These are phyloP conservation scores for Piliocolobus tephrosceles DNA, from an alignment of 2,113 vertebrate species.

Conservation along the genomic window DNA sequence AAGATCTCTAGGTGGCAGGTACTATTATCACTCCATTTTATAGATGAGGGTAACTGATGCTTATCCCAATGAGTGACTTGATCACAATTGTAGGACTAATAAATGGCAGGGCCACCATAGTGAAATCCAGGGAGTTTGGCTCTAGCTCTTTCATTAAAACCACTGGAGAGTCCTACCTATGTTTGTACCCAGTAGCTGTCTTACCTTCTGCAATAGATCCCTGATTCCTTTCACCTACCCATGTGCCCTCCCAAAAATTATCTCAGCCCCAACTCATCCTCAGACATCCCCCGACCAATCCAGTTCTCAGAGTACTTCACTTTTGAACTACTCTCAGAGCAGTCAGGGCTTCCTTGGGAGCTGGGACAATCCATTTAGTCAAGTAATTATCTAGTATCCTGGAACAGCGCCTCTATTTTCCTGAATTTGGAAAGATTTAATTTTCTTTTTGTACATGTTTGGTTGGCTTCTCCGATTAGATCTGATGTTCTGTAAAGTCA, in stretches of 20 bases:
- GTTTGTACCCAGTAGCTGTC: neutral
- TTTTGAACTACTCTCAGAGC: neutral
- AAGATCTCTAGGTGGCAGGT: neutral
- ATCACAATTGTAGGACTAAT: neutral
- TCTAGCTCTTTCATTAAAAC: neutral
- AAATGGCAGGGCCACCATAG: neutral
- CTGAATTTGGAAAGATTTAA: neutral
- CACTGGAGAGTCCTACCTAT: neutral
- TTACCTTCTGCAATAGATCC: neutral
- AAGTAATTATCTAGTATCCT: slow-evolving; percentile 27
- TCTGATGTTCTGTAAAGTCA: slow-evolving; percentile 45
- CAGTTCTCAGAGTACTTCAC: neutral
- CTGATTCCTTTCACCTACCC: neutral
- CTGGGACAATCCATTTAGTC: neutral
- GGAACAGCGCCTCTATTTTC: neutral
- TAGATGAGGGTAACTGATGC: neutral
- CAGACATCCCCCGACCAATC: neutral
- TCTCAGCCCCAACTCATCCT: neutral
- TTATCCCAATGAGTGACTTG: neutral
- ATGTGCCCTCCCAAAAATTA: neutral
- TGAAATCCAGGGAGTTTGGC: neutral
- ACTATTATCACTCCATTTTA: neutral
- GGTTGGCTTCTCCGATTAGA: slow-evolving; percentile 40
- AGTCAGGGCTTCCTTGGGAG: neutral
- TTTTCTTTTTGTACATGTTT: slow-evolving; percentile 23